phyloP scores from a whole-genome alignment of 2,797 vertebrate genomes.

The Centroberyx gerrardi region DNA sequence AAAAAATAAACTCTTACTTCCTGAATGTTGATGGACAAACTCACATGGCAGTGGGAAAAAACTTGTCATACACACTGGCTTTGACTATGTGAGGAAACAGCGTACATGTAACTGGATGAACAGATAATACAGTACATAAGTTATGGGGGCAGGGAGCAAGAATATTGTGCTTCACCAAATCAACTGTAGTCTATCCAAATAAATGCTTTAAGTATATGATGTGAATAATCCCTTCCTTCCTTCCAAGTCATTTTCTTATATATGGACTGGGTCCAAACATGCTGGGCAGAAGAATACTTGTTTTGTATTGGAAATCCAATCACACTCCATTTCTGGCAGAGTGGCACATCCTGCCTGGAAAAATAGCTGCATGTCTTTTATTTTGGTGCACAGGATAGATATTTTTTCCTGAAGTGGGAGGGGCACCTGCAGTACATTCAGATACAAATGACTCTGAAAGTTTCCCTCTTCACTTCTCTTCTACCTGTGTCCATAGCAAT shows the following conservation, averaged over 20 bases:
- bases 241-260: background rate
- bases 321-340: too few relatives aligned
- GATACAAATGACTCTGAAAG: too few relatives aligned
- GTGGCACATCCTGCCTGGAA: too few relatives aligned
- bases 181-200: background rate
- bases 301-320: too few relatives aligned
- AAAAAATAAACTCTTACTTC: conserved; percentile 78
- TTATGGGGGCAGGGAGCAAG: background rate
- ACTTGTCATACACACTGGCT: conserved; percentile 39
- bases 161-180: background rate
- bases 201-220: background rate
- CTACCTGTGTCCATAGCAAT: too few relatives aligned
- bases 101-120: background rate
- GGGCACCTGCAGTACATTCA: too few relatives aligned
- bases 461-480: too few relatives aligned
- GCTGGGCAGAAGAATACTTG: too few relatives aligned
- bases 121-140: background rate
- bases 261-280: too few relatives aligned
- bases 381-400: too few relatives aligned
- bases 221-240: background rate
- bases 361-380: too few relatives aligned
- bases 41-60: conserved; percentile 63
- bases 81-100: conserved; percentile 5
- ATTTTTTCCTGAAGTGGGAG: too few relatives aligned
- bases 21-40: conserved; percentile 71